Base-by-base conservation (phyloP, 1,140 invertebrate species). In the Drosophila jambulina region DNA sequence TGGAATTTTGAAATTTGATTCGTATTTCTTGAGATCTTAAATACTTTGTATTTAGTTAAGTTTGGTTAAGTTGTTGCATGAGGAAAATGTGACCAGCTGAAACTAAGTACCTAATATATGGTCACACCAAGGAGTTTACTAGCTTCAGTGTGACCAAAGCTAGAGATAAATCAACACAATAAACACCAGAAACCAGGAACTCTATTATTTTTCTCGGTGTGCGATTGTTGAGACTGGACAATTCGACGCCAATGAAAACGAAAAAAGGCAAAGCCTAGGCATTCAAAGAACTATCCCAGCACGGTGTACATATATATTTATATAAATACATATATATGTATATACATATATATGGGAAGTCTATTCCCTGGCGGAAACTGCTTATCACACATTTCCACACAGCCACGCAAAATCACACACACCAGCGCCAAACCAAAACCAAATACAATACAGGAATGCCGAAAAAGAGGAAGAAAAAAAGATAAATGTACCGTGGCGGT, bases 311-410 rank as follows among this genome's bases (percentile, higher is more conserved):
- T 12, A 32, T 19, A 56, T 19, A 38, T 15, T 7, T 63, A 42
- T 64, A 40, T 19, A 45, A 29, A 17, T 42, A 38, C 10, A 29
- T 29, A 40, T 27, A 4, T 23, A 38, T 40, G 3, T 62, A 29
- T 9, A 40, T 29, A 19, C 43, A 17, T 53, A 25, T 64, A 21
- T 45, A 46, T 42, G 45, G 32, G 34, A 61, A 63, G 45, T 79
- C 68, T 91, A 86, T 90, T 90, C 86, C 86, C 79, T 51, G 49
- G 79, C 86, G 86, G 82, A 91, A 90, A 90, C 86, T 86, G 86
- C 86, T 90, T 90, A 90, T 90, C 86, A 90, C 86, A 90, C 86
- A 90, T 90, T 91, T 90, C 82, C 86, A 90, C 86, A 84, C 80
- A 90, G 74, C 81, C 65, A 76, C 78, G 72, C 74, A 78, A 81